Evolutionary conservation across 2,113 vertebrate species (phyloP).

Genomic region (Balaeniceps rex): DNA sequence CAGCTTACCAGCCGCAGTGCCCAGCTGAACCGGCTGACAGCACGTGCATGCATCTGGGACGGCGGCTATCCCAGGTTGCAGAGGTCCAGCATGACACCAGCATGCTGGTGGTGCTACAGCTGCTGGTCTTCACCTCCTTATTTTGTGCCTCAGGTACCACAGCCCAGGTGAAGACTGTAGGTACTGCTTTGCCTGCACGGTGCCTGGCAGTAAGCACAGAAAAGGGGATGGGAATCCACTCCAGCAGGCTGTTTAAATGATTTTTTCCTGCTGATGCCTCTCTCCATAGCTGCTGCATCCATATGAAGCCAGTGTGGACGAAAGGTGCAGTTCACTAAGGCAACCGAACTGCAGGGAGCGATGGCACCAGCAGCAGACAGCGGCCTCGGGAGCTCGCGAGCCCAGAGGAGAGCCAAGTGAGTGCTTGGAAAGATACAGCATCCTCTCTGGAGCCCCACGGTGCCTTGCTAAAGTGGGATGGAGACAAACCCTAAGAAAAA

Average conservation of each 20-base stretch:
- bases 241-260: background rate
- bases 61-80: background rate
- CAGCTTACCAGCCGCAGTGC: background rate
- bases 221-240: background rate
- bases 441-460: background rate
- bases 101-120: background rate
- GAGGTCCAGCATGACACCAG: background rate
- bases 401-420: background rate
- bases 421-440: fast-evolving
- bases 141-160: background rate
- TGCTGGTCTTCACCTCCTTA: background rate
- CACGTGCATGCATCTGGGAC: fast-evolving
- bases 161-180: background rate
- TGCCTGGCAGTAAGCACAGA: background rate
- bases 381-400: fast-evolving
- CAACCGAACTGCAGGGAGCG: fast-evolving
- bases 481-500: background rate
- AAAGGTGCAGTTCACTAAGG: background rate
- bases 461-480: background rate
- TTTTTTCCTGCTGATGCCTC: background rate
- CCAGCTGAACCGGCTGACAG: background rate
- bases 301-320: background rate
- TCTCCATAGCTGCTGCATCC: background rate
- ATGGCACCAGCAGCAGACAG: background rate
- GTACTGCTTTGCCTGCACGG: background rate